phyloP scores from a whole-genome alignment of 2,888 invertebrate species.

The Nowickia ferox region DNA sequence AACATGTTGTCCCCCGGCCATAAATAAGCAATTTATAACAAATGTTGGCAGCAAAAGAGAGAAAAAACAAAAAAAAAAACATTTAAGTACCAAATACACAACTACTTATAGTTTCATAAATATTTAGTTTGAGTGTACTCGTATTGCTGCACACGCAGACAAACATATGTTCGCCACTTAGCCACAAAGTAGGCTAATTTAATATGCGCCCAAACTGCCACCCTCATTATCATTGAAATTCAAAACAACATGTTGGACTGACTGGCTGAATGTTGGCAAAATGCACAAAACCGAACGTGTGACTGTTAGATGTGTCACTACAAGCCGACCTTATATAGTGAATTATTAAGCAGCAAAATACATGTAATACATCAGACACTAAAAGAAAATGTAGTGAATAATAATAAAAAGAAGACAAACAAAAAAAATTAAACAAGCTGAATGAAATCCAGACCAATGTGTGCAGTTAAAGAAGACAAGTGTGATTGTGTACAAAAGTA shows the following conservation, averaged over 20 bases:
- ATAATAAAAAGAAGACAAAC: not conserved
- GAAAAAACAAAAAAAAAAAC: not conserved
- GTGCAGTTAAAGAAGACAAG: constrained; percentile 18
- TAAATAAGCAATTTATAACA: constrained; percentile 71
- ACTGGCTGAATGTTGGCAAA: not conserved
- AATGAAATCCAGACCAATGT: constrained; percentile 48
- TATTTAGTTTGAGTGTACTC: constrained; percentile 47
- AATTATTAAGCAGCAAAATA: constrained; percentile 44
- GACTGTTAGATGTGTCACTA: constrained; percentile 40
- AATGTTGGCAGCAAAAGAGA: constrained; percentile 53
- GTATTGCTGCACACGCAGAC: not conserved
- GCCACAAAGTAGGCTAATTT: constrained; percentile 62
- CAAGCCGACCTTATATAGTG: constrained; percentile 12
- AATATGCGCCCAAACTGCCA: constrained; percentile 51
- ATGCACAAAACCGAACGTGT: not conserved
- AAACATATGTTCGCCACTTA: not conserved
- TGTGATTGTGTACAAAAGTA: constrained; percentile 47
- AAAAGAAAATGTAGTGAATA: constrained; percentile 3
- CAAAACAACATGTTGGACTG: constrained; percentile 28
- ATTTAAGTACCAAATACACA: constrained; percentile 34
- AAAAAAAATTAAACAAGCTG: constrained; percentile 5
- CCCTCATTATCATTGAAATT: constrained; percentile 46
- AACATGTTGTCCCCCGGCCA: constrained; percentile 10
- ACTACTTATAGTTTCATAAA: constrained; percentile 57
- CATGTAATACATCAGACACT: constrained; percentile 63